Conservation (phyloP, 2,113 vertebrate genomes). For the Scatophagus argus region DNA sequence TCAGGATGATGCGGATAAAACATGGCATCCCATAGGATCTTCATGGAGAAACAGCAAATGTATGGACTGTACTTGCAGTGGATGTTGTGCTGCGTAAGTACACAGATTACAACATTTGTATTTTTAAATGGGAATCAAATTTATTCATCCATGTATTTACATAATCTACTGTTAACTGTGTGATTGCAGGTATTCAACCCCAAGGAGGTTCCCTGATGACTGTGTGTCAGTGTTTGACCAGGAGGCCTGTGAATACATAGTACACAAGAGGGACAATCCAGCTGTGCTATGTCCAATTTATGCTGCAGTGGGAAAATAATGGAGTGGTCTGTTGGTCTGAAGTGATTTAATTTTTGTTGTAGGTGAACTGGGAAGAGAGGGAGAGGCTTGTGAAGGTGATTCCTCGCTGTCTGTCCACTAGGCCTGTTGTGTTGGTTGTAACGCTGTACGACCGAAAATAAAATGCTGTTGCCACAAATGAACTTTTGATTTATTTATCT, state of each 20-base stretch:
- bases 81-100: constrained; percentile 61
- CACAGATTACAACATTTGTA: not conserved
- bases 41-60: constrained; percentile 68
- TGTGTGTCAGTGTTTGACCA: constrained; percentile 66
- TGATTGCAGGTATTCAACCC: constrained; percentile 60
- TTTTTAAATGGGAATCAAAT: not conserved
- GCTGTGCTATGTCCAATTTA: constrained; percentile 16
- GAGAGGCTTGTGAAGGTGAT: not conserved
- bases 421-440: not conserved
- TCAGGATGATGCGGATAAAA: constrained; percentile 38
- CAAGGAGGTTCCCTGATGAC: accelerated
- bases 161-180: not conserved
- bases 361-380: not conserved
- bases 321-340: not conserved
- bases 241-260: constrained; percentile 51
- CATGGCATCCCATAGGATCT: constrained; percentile 63
- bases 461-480: not conserved
- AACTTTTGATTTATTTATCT: no score
- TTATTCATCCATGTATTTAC: not conserved
- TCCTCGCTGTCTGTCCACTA: no score
- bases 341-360: not conserved
- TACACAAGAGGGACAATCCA: constrained; percentile 63
- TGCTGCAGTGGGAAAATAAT: constrained; percentile 48
- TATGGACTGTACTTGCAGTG: constrained; percentile 22
- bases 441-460: not conserved